Percentiles rank a stretch among this genome's conserved stretches.
Evolutionary conservation across 2,113 vertebrate species (phyloP).

Genomic region (Pelmatolapia mariae): DNA sequence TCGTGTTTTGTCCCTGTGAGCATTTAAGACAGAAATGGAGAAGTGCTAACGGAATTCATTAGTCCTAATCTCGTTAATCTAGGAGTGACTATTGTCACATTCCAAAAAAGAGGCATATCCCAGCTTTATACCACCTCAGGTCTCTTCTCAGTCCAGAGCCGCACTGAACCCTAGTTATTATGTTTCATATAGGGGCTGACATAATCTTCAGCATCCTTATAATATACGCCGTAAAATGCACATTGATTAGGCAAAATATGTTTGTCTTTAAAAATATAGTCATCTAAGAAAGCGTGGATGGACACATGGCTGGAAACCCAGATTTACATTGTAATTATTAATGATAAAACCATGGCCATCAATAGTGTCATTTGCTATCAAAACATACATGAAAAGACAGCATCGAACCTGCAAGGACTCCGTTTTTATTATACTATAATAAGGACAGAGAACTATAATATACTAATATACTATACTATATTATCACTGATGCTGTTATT

Average conservation of each 20-base stretch:
- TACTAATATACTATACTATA: neutral
- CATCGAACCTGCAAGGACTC: neutral
- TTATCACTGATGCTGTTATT: neutral
- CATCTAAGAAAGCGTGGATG: neutral
- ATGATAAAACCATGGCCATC: neutral
- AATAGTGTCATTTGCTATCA: neutral
- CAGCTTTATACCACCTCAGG: neutral
- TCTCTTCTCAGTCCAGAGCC: neutral
- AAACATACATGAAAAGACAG: neutral
- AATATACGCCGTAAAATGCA: neutral
- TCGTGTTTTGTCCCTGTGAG: neutral
- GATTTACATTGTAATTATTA: neutral
- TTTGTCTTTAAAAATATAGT: neutral
- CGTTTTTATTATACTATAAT: fast-evolving
- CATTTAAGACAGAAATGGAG: neutral
- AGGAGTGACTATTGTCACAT: slow-evolving; percentile 18
- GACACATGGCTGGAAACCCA: neutral
- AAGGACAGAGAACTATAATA: neutral
- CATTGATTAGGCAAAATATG: neutral
- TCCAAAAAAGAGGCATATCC: slow-evolving; percentile 5
- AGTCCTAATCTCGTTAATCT: slow-evolving; percentile 46
- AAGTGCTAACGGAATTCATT: slow-evolving; percentile 13
- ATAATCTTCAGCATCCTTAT: neutral
- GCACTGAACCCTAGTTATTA: neutral
- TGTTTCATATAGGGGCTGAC: neutral